phyloP scores from a whole-genome alignment of 2,888 invertebrate species.

The Drosophila putrida region DNA sequence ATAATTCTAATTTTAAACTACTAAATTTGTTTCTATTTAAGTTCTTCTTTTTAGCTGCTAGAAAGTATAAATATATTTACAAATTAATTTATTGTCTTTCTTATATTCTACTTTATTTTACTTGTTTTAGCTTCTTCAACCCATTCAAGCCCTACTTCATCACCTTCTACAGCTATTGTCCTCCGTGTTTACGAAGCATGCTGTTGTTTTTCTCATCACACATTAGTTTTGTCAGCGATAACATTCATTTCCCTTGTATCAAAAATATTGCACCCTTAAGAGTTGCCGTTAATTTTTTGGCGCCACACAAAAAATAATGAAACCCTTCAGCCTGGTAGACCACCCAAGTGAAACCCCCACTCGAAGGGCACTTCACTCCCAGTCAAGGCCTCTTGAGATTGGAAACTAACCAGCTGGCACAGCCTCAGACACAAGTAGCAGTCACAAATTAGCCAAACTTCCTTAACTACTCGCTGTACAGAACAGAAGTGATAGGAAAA shows the following conservation, averaged over 20 bases:
- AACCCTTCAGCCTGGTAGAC: constrained; percentile 38
- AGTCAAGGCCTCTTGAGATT: constrained; percentile 62
- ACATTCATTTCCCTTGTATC: constrained; percentile 5
- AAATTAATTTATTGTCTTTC: not conserved
- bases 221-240: constrained; percentile 17
- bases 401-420: constrained; percentile 30
- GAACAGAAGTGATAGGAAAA: constrained; percentile 4
- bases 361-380: constrained; percentile 50
- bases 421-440: constrained; percentile 56
- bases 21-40: no score
- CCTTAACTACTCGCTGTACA: constrained; percentile 21
- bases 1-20: no score
- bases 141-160: not conserved
- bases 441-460: constrained; percentile 61
- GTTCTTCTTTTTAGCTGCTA: no score
- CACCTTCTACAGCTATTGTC: not conserved
- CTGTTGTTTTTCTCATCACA: not conserved
- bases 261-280: constrained; percentile 15
- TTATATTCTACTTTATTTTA: not conserved
- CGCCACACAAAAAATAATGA: constrained; percentile 33
- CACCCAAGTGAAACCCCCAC: constrained; percentile 49
- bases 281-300: constrained; percentile 25
- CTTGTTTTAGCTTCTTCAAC: not conserved
- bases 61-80: no score
- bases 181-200: not conserved